Conservation (phyloP, 2,113 vertebrate species). For the Cinclus cinclus region DNA sequence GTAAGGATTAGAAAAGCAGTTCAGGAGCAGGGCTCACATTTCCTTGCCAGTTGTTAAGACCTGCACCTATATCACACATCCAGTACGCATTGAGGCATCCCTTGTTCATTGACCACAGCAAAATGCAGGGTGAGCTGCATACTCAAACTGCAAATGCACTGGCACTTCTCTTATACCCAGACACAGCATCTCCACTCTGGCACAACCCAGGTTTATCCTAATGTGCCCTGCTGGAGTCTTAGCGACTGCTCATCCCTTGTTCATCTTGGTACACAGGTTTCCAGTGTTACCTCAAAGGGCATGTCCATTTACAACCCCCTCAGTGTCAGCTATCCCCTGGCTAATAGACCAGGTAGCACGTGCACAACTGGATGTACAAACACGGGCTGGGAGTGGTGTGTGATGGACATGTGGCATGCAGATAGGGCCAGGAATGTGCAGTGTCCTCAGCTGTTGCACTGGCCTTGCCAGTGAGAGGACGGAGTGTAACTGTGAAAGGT, state of each 20-base stretch:
- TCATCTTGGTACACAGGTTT: neutral
- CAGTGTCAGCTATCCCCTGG: neutral
- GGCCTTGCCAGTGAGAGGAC: neutral
- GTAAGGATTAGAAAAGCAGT: neutral
- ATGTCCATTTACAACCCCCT: neutral
- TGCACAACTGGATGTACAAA: rapidly evolving
- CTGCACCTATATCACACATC: neutral
- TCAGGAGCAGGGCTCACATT: neutral
- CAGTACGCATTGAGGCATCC: neutral
- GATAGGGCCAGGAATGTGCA: neutral
- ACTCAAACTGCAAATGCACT: neutral
- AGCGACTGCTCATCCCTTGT: neutral
- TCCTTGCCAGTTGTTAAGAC: neutral
- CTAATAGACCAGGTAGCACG: neutral
- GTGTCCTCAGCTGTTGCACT: neutral
- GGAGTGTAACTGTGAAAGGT: neutral
- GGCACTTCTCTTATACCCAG: neutral
- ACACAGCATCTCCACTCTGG: neutral
- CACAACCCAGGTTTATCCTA: neutral
- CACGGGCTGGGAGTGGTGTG: neutral
- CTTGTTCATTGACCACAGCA: neutral
- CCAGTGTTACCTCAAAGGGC: neutral
- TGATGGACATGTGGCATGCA: rapidly evolving
- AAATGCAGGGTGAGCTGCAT: neutral
- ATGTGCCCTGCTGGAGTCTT: neutral